Percentiles rank a stretch among this genome's conserved stretches.
Conservation (phyloP, 2,797 vertebrate genomes). For the Nannoperca australis region DNA sequence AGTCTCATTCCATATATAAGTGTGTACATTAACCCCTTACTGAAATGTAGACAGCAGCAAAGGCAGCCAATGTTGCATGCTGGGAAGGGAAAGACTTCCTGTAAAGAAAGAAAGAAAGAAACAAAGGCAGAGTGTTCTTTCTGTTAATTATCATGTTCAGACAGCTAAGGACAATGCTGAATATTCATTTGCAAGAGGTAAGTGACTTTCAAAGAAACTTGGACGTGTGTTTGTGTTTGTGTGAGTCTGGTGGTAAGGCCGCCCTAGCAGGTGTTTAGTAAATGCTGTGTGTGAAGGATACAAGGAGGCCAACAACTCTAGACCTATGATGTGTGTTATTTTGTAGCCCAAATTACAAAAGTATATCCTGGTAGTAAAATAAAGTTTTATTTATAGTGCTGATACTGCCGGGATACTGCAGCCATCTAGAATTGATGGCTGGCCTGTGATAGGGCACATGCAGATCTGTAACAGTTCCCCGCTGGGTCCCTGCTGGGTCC, state of each 20-base stretch:
- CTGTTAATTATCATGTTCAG: conserved; percentile 46
- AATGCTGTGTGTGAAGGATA: conserved; percentile 25
- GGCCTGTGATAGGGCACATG: too few relatives aligned
- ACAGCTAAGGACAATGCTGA: conserved; percentile 55
- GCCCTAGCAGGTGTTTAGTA: conserved; percentile 47
- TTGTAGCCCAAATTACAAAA: neutral
- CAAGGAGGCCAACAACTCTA: neutral
- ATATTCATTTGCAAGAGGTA: conserved; percentile 55
- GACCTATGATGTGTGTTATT: neutral
- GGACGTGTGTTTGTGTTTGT: neutral
- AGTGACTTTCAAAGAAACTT: conserved; percentile 66
- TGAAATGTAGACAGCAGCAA: conserved; percentile 95
- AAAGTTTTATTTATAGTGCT: neutral
- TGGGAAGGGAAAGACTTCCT: conserved; percentile 97
- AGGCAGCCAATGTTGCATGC: conserved; percentile 94
- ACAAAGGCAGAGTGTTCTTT: conserved; percentile 36
- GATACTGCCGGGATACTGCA: neutral
- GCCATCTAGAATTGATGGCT: too few relatives aligned
- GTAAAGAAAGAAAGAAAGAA: conserved; percentile 54
- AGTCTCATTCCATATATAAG: neutral
- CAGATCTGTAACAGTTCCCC: too few relatives aligned
- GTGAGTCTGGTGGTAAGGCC: conserved; percentile 10
- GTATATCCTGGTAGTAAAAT: neutral
- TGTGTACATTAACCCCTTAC: conserved; percentile 83
- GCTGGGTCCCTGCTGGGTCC: too few relatives aligned